Conservation (phyloP, 2,113 vertebrate species). For the Romanogobio albipinnatus region DNA sequence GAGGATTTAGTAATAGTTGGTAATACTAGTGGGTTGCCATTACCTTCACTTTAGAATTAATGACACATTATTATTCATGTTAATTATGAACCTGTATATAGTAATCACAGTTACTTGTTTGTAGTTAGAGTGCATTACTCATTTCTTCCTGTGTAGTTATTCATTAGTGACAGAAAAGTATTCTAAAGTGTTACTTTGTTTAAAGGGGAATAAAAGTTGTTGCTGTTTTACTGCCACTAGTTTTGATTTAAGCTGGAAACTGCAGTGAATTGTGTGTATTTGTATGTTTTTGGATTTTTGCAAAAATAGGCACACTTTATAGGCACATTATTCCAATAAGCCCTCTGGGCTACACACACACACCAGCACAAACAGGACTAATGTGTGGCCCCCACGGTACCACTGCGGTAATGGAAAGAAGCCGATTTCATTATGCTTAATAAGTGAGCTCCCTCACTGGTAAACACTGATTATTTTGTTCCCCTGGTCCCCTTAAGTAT, state of each 20-base stretch:
- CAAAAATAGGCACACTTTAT: background rate
- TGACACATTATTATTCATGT: no score
- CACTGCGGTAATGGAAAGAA: constrained; percentile 70
- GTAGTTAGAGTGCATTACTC: no score
- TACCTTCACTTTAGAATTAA: no score
- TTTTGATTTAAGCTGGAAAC: background rate
- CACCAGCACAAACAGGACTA: constrained; percentile 23
- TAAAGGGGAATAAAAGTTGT: no score
- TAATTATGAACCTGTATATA: no score
- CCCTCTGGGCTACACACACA: background rate
- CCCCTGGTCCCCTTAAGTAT: constrained; percentile 6
- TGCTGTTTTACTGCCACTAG: no score
- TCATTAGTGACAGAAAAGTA: no score
- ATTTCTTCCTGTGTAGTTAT: no score
- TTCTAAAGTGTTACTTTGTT: background rate
- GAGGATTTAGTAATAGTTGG: no score
- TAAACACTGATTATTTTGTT: constrained; percentile 62
- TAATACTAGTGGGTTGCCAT: no score
- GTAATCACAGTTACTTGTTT: no score
- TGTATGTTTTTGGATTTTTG: background rate
- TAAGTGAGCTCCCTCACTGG: constrained; percentile 64
- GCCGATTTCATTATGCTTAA: constrained; percentile 68
- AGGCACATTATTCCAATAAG: background rate
- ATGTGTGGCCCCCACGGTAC: constrained; percentile 51
- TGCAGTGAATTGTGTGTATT: background rate